Base-by-base conservation (phyloP, 2,113 vertebrate genomes). In the Gopherus flavomarginatus region DNA sequence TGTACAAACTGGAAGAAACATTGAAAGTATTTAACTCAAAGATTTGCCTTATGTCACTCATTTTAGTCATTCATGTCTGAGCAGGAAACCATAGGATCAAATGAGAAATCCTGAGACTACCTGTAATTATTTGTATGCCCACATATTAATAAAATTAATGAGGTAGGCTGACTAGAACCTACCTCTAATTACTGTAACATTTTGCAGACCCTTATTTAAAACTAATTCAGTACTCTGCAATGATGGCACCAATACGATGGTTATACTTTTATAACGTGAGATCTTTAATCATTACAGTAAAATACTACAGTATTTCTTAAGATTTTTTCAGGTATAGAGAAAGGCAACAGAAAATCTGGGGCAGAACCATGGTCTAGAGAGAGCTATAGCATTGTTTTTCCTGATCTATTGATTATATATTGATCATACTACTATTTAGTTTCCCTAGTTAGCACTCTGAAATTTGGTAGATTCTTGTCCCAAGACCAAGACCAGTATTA, bases 41-140 rank as follows among this genome's bases (percentile, higher is more conserved):
- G 5, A 8, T 1, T 38, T 1, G 0, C 29, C 49, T 2, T 85
- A 0, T 0, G 13, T 2, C 78, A 0, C 21, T 1, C 1, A 0
- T 0, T 5, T 2, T 81, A 1, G 0, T 11, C 54, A 2, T 75
- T 65, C 5, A 1, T 12, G 59, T 38, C 65, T 1, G 54, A 19
- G 47, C 2, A 10, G 38, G 14, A 26, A 2, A 8, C 26, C 38
- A 3, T 0, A 5, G 42, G 77, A 17, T 49, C 86, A n/a, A 17
- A 69, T 69, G 65, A 69, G 35, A 69, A 69, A 19, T 69, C 35
- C 35, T 19, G 31, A 69, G 16, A 69, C 17, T 69, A 29, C 35
- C 35, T 69, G 65, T 35, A 35, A 69, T 17, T n/a, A n/a, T n/a
- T n/a, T 53, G 27, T 31, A n/a, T 69, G 14, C 14, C 4, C 14